Evolutionary conservation across 2,113 vertebrate genomes (phyloP).

Genomic region (Bufo bufo): DNA sequence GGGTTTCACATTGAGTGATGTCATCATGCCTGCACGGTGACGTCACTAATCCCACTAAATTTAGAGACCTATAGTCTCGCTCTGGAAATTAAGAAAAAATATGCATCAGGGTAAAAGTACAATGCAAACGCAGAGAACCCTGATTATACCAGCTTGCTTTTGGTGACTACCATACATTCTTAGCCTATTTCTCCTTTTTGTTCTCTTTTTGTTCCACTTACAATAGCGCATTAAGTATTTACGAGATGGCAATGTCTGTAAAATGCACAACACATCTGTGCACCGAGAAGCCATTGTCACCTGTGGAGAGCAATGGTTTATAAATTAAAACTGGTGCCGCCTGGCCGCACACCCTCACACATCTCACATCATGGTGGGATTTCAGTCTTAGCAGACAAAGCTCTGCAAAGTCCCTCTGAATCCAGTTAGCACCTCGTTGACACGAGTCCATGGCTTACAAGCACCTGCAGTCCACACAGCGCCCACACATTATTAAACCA

Average conservation of each 20-base stretch:
- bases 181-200: background rate
- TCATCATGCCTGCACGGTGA: background rate
- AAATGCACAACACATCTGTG: constrained; percentile 37
- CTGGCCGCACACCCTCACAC: background rate
- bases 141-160: background rate
- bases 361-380: constrained; percentile 21
- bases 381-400: constrained; percentile 23
- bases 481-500: constrained; percentile 4
- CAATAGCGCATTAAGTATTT: constrained; percentile 35
- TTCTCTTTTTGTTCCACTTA: constrained; percentile 28
- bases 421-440: constrained; percentile 49
- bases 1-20: background rate
- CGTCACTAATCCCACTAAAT: background rate
- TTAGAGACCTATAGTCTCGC: background rate
- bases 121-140: background rate
- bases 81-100: background rate
- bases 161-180: background rate
- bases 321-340: constrained; percentile 8
- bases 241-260: background rate
- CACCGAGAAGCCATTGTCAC: constrained; percentile 27
- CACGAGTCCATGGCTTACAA: constrained; percentile 7
- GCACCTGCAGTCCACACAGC: constrained; percentile 15
- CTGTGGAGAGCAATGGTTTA: constrained; percentile 15
- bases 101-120: background rate
- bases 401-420: constrained; percentile 32